phyloP scores from a whole-genome alignment of 2,113 vertebrate species.

The Poeciliopsis occidentalis region DNA sequence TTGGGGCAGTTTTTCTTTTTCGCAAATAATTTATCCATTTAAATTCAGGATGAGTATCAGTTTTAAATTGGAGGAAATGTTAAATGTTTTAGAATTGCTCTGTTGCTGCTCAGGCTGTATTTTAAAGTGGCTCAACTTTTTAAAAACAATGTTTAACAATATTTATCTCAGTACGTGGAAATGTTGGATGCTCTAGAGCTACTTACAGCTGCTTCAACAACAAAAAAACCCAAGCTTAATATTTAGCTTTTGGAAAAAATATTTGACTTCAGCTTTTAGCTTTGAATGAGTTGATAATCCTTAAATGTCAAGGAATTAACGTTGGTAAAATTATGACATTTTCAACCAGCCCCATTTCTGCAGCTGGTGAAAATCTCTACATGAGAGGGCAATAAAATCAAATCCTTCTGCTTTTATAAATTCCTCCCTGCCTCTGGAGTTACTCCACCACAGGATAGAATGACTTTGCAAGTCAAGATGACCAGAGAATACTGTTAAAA shows the following conservation, averaged over 20 bases:
- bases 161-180: background rate
- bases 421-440: background rate
- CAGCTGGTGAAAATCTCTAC: slow-evolving; percentile 1
- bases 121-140: background rate
- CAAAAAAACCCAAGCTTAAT: no score
- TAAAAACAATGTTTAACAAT: background rate
- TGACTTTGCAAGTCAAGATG: slow-evolving; percentile 15
- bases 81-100: no score
- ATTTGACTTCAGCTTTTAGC: no score
- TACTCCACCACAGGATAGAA: background rate
- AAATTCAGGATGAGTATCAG: no score
- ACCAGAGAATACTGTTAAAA: background rate
- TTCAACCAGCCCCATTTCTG: background rate
- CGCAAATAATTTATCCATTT: no score
- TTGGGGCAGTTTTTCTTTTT: no score
- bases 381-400: slow-evolving; percentile 4
- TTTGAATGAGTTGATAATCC: no score
- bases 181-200: no score
- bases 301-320: background rate
- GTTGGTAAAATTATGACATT: background rate
- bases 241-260: no score
- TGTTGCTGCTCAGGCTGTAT: background rate
- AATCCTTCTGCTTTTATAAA: background rate
- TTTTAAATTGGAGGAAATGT: no score
- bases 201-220: no score